These are phyloP conservation scores for Drosophila quadrilineata DNA, from an alignment of 1,140 invertebrate genomes.

Conservation along the genomic window DNA sequence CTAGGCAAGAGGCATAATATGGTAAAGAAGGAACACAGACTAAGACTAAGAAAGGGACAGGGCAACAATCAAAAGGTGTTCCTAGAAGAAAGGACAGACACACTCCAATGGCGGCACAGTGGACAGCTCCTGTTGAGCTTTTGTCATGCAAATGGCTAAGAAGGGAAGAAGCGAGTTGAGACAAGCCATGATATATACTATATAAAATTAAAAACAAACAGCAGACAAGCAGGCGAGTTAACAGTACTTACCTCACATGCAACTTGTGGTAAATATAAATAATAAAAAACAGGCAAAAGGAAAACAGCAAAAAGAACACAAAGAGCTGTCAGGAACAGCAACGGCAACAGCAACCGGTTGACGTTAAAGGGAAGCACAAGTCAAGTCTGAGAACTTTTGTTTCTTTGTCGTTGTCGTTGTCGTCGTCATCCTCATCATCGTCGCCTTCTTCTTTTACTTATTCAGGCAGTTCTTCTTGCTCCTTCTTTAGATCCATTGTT, in stretches of 20 bases:
- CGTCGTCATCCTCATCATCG: neutral
- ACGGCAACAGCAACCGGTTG: slow-evolving; percentile 47
- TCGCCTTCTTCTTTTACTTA: neutral
- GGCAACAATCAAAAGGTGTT: slow-evolving; percentile 31
- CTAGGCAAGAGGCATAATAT: neutral
- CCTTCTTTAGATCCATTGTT: slow-evolving; percentile 12
- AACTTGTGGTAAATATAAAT: slow-evolving; percentile 26
- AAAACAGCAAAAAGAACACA: slow-evolving; percentile 17
- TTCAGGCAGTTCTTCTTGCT: neutral
- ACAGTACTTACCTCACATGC: slow-evolving; percentile 45
- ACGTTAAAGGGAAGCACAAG: slow-evolving; percentile 69
- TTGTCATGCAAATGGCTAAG: slow-evolving; percentile 73
- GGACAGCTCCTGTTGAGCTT: slow-evolving; percentile 47
- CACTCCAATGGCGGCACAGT: slow-evolving; percentile 16
- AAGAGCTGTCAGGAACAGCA: slow-evolving; percentile 67
- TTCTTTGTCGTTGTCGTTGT: slow-evolving; percentile 9
- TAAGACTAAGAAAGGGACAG: neutral
- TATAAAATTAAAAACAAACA: slow-evolving; percentile 67
- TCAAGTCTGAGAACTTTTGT: slow-evolving; percentile 71
- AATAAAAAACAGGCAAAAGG: neutral
- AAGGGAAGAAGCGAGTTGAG: slow-evolving; percentile 44
- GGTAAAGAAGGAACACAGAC: neutral
- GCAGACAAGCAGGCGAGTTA: slow-evolving; percentile 15
- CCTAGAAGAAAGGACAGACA: slow-evolving; percentile 31
- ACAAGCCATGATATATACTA: slow-evolving; percentile 23